Percentiles rank a stretch among this genome's conserved stretches.
Conservation (phyloP, 1,140 invertebrate genomes). For the Pogonomyrmex californicus region DNA sequence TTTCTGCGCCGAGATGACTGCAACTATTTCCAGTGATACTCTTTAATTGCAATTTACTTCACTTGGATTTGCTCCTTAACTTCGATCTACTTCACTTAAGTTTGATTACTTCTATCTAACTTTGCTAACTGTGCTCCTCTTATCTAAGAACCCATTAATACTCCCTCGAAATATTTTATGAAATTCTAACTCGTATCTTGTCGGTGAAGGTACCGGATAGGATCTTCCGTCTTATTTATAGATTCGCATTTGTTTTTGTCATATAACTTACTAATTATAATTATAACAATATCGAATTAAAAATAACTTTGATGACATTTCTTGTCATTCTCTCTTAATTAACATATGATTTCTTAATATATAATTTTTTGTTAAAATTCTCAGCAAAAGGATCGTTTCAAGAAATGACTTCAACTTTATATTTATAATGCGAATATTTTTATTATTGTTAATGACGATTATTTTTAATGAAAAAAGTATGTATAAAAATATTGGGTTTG, state of each 20-base stretch:
- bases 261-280: not conserved
- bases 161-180: not conserved
- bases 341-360: too few species aligned
- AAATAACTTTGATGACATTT: too few species aligned
- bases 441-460: not conserved
- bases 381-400: not conserved
- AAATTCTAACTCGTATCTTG: not conserved
- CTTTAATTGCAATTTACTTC: not conserved
- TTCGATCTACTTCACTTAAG: conserved; percentile 12
- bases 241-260: not conserved
- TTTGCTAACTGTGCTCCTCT: not conserved
- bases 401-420: not conserved
- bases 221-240: not conserved
- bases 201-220: too few species aligned
- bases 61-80: not conserved
- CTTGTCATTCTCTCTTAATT: too few species aligned
- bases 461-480: not conserved
- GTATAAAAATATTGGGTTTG: not conserved
- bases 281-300: not conserved
- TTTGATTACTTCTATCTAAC: not conserved
- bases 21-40: not conserved
- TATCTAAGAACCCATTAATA: not conserved
- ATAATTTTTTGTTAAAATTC: too few species aligned
- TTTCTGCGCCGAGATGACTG: not conserved
- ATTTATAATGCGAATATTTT: not conserved